Base-by-base conservation (phyloP, 2,797 vertebrate species). In the Sebastes variabilis region DNA sequence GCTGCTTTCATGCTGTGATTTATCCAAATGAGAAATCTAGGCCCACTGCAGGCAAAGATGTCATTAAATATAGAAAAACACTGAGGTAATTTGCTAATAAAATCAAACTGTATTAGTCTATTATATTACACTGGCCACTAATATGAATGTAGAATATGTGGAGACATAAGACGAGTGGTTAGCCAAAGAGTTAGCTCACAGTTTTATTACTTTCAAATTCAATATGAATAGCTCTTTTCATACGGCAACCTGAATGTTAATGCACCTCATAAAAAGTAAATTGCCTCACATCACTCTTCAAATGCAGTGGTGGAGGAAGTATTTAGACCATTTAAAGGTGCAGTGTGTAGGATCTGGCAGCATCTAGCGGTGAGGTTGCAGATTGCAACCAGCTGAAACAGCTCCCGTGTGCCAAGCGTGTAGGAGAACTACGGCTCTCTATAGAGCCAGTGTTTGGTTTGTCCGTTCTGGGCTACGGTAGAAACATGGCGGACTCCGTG, bases 11-110 rank as follows among this genome's bases (percentile, higher is more conserved):
- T 32, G 62, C 58, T 49, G 42, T 46, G 56, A 72, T 64, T 74
- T 67, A 75, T 71, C 46, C 30, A 54, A 83, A 86, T 73, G 76
- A 83, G 16, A 80, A 85, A 34, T 66, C 52, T 60, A 77, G 59
- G 20, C 9, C 69, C 34, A 42, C 65, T 62, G 66, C n/a, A 49
- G 59, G 42, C 49, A 59, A 46, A 70, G n/a, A 76, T 20, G 12
- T 64, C 62, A 75, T 80, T 25, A 81, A 36, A 76, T n/a, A 38
- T 3, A 36, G 6, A 62, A 20, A 52, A 62, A 58, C 71, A 66
- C 14, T 2, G 8, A 70, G 13, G 13, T 9, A 65, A 79, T 82
- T 36, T 55, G 58, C 30, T 55, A 27, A 69, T 76, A 36, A 80
- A 84, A 88, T 79, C 49, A 82, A 69, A 62, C 62, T 54, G 16